Conservation (phyloP, 2,888 invertebrate species). For the Brachynemurus nebulosus region DNA sequence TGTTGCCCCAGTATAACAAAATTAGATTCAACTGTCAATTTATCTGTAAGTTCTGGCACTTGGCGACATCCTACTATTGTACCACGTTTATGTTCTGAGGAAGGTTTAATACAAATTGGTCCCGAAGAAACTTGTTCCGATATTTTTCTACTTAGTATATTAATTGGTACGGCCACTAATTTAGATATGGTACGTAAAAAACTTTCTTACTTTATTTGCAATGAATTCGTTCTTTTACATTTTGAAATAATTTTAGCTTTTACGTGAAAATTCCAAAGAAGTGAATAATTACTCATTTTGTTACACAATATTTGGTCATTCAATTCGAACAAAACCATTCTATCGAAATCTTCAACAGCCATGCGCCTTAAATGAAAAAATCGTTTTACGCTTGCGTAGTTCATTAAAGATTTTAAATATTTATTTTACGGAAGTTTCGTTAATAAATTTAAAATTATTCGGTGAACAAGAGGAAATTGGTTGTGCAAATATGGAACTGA, state of each 20-base stretch:
- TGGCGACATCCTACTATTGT: slow-evolving; percentile 7
- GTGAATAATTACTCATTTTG: slow-evolving; percentile 21
- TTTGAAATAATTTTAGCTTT: slow-evolving; percentile 2
- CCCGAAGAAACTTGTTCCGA: slow-evolving; percentile 24
- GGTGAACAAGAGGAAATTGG: slow-evolving; percentile 31
- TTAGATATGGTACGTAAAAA: slow-evolving; percentile 32
- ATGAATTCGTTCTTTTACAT: neutral
- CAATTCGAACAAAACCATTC: slow-evolving; percentile 26
- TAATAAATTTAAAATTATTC: slow-evolving; percentile 33
- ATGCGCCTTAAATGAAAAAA: slow-evolving; percentile 19
- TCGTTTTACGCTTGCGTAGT: slow-evolving; percentile 31
- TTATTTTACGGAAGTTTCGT: slow-evolving; percentile 37
- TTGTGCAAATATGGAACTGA: slow-evolving; percentile 34
- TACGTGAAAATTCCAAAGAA: slow-evolving; percentile 14
- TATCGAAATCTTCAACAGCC: slow-evolving; percentile 18
- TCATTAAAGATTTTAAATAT: slow-evolving; percentile 30
- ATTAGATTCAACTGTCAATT: neutral
- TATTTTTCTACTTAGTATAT: slow-evolving; percentile 35
- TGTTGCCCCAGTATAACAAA: slow-evolving; percentile 2
- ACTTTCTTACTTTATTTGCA: too few species aligned
- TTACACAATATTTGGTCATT: slow-evolving; percentile 27
- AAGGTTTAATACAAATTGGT: slow-evolving; percentile 28
- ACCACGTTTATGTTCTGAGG: slow-evolving; percentile 21
- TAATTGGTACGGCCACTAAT: slow-evolving; percentile 36
- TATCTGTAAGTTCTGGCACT: neutral